Conservation (phyloP, 2,888 invertebrate species). For the Pasiphila rectangulata region DNA sequence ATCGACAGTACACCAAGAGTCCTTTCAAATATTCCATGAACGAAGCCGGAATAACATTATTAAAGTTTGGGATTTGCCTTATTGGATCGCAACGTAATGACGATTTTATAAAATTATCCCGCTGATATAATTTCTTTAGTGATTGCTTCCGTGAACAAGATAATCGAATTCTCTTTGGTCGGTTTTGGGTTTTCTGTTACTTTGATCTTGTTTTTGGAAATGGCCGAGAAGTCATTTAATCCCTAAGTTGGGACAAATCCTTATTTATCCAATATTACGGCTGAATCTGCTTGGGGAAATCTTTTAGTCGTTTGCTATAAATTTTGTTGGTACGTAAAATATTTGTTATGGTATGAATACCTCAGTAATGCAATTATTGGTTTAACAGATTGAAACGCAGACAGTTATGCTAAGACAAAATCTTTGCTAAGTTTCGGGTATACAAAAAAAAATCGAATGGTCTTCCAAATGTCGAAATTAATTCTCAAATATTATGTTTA, state of each 20-base stretch:
- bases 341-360: too few relatives aligned
- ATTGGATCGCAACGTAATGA: slow-evolving; percentile 42
- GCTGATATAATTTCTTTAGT: slow-evolving; percentile 30
- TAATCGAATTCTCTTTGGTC: slow-evolving; percentile 16
- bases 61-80: slow-evolving; percentile 42
- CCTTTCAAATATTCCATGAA: slow-evolving; percentile 42
- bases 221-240: background rate
- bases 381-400: too few relatives aligned
- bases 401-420: too few relatives aligned
- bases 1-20: slow-evolving; percentile 34
- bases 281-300: background rate
- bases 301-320: too few relatives aligned
- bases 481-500: too few relatives aligned
- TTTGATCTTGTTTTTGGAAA: slow-evolving; percentile 4
- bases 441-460: too few relatives aligned
- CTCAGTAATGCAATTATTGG: too few relatives aligned
- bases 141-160: slow-evolving; percentile 30
- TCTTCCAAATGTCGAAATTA: too few relatives aligned
- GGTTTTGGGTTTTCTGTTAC: background rate
- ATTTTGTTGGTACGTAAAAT: too few relatives aligned
- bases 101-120: slow-evolving; percentile 35
- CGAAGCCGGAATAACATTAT: slow-evolving; percentile 45
- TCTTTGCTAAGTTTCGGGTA: too few relatives aligned
- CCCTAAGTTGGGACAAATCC: background rate
- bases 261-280: background rate